These are phyloP conservation scores for Tipula vernalis DNA, from an alignment of 2,888 invertebrate genomes.

Conservation along the genomic window DNA sequence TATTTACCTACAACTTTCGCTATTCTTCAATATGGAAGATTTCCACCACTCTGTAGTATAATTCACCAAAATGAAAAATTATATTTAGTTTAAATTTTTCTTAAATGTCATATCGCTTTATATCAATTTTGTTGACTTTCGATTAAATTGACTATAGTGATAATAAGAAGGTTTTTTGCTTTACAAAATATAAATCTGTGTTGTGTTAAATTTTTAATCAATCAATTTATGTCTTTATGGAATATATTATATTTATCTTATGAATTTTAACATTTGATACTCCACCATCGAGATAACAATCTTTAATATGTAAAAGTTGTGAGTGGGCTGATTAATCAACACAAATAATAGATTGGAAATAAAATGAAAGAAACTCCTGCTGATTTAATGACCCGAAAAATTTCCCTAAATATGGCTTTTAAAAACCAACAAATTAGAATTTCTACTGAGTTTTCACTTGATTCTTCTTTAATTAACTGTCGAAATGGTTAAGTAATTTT, in stretches of 20 bases:
- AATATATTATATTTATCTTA: not conserved
- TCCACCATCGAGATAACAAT: not conserved
- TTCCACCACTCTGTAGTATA: not conserved
- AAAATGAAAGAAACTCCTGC: not conserved
- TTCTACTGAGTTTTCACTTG: not conserved
- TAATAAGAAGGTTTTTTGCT: not conserved
- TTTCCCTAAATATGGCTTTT: not conserved
- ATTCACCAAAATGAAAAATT: not conserved
- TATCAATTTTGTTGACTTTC: not conserved
- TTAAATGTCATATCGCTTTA: not conserved
- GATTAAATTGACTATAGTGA: not conserved
- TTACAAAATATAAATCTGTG: not conserved
- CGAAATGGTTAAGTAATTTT: too few species aligned
- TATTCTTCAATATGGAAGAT: not conserved
- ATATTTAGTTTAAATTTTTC: not conserved
- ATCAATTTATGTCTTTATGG: not conserved
- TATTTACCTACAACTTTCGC: not conserved
- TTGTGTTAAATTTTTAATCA: not conserved
- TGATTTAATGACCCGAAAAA: not conserved
- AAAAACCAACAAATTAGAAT: not conserved
- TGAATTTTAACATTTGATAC: not conserved
- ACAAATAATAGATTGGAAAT: not conserved
- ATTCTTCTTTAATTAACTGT: not conserved
- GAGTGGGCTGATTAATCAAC: not conserved
- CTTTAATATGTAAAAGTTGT: not conserved